Percentiles rank a stretch among this genome's conserved stretches.
Conservation (phyloP, 2,888 invertebrate species). For the Maniola hyperantus region DNA sequence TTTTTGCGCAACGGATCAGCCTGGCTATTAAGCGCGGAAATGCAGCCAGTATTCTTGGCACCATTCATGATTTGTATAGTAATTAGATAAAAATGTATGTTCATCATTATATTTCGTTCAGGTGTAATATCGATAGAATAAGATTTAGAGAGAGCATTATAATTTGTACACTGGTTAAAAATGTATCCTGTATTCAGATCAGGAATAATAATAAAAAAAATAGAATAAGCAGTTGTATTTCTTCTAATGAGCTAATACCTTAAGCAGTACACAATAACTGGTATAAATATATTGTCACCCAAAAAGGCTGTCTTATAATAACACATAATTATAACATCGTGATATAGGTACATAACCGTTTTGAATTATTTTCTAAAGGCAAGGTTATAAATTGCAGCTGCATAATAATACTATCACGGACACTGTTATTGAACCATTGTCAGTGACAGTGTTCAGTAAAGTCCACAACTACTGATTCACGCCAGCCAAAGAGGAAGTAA, state of each 20-base stretch:
- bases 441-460: slow-evolving; percentile 98
- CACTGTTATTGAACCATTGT: slow-evolving; percentile 50
- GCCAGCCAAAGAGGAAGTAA: slow-evolving; percentile 98
- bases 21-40: no score
- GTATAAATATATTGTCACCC: slow-evolving; percentile 65
- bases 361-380: slow-evolving; percentile 60
- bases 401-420: slow-evolving; percentile 58
- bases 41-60: no score
- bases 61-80: no score
- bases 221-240: slow-evolving; percentile 57
- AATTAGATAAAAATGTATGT: no score
- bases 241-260: slow-evolving; percentile 59
- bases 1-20: no score
- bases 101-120: no score
- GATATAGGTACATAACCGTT: slow-evolving; percentile 58
- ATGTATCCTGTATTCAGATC: neutral
- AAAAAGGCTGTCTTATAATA: slow-evolving; percentile 63
- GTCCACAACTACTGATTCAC: slow-evolving; percentile 95
- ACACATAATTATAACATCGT: slow-evolving; percentile 64
- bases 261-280: slow-evolving; percentile 67
- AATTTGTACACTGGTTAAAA: no score
- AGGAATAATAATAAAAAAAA: slow-evolving; percentile 9
- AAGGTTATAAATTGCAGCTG: slow-evolving; percentile 53
- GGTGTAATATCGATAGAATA: no score
- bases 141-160: no score